These are phyloP conservation scores for Elegia similella DNA, from an alignment of 2,888 invertebrate genomes.

Conservation along the genomic window DNA sequence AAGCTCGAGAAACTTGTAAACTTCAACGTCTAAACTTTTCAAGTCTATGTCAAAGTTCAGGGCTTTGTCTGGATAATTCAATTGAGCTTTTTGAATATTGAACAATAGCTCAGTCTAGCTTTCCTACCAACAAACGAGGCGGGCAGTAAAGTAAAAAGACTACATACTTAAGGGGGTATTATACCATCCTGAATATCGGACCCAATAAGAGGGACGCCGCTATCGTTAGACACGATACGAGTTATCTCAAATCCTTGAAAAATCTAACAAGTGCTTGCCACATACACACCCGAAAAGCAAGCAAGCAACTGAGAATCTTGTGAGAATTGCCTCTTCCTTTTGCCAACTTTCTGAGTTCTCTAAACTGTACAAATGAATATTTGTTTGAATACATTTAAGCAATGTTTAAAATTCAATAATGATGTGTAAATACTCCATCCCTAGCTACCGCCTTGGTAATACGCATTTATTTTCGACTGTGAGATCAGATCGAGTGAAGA, in stretches of 20 bases:
- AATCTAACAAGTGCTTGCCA: too few species aligned
- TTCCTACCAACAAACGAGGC: neutral
- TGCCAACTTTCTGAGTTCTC: too few species aligned
- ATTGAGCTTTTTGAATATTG: neutral
- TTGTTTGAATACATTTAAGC: too few species aligned
- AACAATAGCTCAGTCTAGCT: neutral
- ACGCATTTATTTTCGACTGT: constrained; percentile 3
- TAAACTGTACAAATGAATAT: too few species aligned
- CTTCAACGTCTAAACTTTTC: neutral
- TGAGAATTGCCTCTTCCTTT: too few species aligned
- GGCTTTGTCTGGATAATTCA: neutral
- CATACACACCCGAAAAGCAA: too few species aligned
- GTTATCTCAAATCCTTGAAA: too few species aligned
- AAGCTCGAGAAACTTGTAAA: neutral
- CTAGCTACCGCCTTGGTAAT: neutral
- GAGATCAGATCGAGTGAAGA: constrained; percentile 5
- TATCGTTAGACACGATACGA: too few species aligned
- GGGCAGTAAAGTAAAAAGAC: neutral
- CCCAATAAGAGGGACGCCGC: too few species aligned
- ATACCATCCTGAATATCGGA: too few species aligned
- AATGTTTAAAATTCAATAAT: neutral
- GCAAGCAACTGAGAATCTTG: too few species aligned
- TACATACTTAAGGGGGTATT: too few species aligned
- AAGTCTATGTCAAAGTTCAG: neutral
- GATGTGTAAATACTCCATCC: neutral